Conservation (phyloP, 2,888 invertebrate species). For the Leptinotarsa haldemani region DNA sequence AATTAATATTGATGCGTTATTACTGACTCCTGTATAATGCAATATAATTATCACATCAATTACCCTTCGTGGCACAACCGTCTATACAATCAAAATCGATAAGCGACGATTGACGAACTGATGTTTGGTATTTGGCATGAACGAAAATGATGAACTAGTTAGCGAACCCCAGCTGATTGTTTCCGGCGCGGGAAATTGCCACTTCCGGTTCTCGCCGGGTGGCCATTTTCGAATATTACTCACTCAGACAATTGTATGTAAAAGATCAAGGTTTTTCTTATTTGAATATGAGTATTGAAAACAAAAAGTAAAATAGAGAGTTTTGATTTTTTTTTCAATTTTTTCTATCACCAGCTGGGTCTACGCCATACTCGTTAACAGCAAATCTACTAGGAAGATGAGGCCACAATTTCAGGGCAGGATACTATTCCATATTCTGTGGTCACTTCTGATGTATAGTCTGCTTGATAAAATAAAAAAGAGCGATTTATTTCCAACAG, state of each 20-base stretch:
- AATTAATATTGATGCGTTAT: not conserved
- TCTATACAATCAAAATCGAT: constrained; percentile 9
- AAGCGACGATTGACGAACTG: constrained; percentile 1
- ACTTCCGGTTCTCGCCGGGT: constrained; percentile 48
- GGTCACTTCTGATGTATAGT: too few species aligned
- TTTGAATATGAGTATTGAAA: not conserved
- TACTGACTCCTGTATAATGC: not conserved
- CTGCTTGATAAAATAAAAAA: too few species aligned
- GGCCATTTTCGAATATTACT: constrained; percentile 45
- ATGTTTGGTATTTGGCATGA: constrained; percentile 50
- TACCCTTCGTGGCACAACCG: not conserved
- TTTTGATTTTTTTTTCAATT: not conserved
- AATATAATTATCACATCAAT: constrained; percentile 2
- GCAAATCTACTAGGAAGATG: too few species aligned
- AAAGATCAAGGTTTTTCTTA: not conserved
- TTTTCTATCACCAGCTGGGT: not conserved
- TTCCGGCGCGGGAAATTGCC: constrained; percentile 58
- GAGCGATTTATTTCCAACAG: too few species aligned
- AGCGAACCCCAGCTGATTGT: constrained; percentile 55
- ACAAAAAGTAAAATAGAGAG: not conserved
- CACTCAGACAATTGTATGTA: constrained; percentile 25
- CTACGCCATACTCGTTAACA: too few species aligned
- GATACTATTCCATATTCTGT: too few species aligned
- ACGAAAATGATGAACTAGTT: constrained; percentile 54
- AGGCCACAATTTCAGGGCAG: too few species aligned